Evolutionary conservation across 2,113 vertebrate genomes (phyloP).

Genomic region (Myrmecophaga tridactyla): DNA sequence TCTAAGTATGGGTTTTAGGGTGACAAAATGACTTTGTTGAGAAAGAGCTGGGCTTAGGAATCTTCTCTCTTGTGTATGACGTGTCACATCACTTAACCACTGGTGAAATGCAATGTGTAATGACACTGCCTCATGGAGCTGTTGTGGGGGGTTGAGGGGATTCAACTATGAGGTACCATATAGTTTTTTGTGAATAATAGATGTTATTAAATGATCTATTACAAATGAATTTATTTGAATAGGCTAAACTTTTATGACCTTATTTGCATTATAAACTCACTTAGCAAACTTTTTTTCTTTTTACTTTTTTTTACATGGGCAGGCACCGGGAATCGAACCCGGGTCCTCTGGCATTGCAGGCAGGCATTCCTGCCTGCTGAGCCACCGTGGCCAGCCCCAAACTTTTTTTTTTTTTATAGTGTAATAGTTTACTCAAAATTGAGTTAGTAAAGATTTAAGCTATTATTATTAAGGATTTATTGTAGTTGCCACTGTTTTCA

Average conservation of each 20-base stretch:
- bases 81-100: rapidly evolving
- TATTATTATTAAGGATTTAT: not conserved
- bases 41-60: not conserved
- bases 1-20: not conserved
- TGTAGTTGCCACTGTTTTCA: not conserved
- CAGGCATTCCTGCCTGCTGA: too few relatives aligned
- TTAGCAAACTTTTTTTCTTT: conserved; percentile 23
- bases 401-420: not conserved
- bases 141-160: not conserved
- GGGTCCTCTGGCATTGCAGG: too few relatives aligned
- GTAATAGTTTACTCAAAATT: not conserved
- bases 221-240: conserved; percentile 7
- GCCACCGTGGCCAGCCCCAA: too few relatives aligned
- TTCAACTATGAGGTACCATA: not conserved
- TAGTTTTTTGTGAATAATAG: not conserved
- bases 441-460: not conserved
- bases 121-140: not conserved
- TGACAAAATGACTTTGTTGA: not conserved
- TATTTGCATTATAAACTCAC: not conserved
- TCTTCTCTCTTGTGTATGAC: not conserved
- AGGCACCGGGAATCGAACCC: too few relatives aligned
- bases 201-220: not conserved
- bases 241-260: not conserved
- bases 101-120: not conserved
- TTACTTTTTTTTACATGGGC: too few relatives aligned